Base-by-base conservation (phyloP, 2,888 invertebrate species). In the Acronicta leporina region DNA sequence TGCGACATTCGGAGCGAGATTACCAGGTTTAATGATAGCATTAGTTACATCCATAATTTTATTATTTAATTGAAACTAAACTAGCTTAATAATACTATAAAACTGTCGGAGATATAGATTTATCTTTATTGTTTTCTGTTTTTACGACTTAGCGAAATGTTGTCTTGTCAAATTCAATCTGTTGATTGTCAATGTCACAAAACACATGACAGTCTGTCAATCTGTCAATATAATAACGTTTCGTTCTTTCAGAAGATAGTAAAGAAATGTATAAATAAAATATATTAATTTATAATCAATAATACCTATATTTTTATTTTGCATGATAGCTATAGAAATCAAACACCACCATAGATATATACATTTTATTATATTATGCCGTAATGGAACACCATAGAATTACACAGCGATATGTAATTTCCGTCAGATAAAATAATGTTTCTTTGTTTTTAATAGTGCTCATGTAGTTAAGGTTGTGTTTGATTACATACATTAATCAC, bases 1-100 rank as follows among this genome's bases (percentile, higher is more conserved):
- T 0, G 97, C 96, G 38, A 95, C 87, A 71, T 95, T 94, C 0
- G 92, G 93, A 2, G 89, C 93, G 10, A 87, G 72, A 4, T 81
- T 80, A 61, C 85, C 85, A 14, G 82, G 79, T 49, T 88, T 88
- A 25, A 83, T 86, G 30, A 73, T 76, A 72, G 82, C 84, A 30
- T 71, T 56, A 48, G 79, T 75, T 20, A 85, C 56, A 63, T 92
- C 91, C 92, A 92, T 92, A 49, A 16, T 77, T 60, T 47, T 45
- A 41, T 47, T 52, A 54, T 47, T 61, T 42, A 27, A 58, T 56
- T 49, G 20, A 11, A 41, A 44, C 45, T 75, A 75, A 25, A 45
- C 10, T 53, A 53, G 20, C 76, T 64, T 76, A 62, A 20, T 72
- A 59, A 48, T 48, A 38, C 2, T 27, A 8, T 45, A 41, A 5